Percentiles rank a stretch among this genome's conserved stretches.
Evolutionary conservation across 2,888 invertebrate genomes (phyloP).

Genomic region (Cerastis rubricosa): DNA sequence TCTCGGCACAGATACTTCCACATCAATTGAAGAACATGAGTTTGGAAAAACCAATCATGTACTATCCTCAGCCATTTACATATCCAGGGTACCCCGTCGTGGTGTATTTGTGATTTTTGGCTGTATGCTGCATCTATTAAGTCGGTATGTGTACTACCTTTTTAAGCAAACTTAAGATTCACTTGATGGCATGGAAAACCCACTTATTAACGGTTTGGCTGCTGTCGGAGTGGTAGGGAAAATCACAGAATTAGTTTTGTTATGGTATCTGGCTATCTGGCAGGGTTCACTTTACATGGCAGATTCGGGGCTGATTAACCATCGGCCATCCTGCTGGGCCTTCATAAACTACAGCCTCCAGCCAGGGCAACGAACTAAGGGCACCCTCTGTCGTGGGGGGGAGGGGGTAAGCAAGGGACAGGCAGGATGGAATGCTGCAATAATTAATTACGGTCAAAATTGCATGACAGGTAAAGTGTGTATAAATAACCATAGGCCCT

Average conservation of each 20-base stretch:
- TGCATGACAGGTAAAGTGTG: neutral
- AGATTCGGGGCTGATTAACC: neutral
- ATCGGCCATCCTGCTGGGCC: neutral
- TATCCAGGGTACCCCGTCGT: constrained; percentile 85
- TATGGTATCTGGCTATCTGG: neutral
- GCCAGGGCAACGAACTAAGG: constrained; percentile 1
- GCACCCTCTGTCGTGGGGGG: too few species aligned
- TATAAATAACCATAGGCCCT: neutral
- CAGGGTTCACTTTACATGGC: neutral
- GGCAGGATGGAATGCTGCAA: too few species aligned
- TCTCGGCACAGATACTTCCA: constrained; percentile 79
- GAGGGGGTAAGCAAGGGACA: too few species aligned
- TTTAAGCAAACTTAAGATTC: neutral
- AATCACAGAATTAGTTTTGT: neutral
- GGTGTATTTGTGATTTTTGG: constrained; percentile 74
- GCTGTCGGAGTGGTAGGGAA: neutral
- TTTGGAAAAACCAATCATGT: constrained; percentile 78
- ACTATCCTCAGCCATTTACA: constrained; percentile 84
- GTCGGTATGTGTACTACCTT: neutral
- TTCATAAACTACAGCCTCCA: neutral
- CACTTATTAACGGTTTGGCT: neutral
- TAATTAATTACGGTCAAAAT: neutral
- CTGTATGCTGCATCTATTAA: neutral
- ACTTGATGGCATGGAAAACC: neutral
- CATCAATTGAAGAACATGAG: constrained; percentile 77